Evolutionary conservation across 2,113 vertebrate species (phyloP).

Genomic region (Leucopsar rothschildi): DNA sequence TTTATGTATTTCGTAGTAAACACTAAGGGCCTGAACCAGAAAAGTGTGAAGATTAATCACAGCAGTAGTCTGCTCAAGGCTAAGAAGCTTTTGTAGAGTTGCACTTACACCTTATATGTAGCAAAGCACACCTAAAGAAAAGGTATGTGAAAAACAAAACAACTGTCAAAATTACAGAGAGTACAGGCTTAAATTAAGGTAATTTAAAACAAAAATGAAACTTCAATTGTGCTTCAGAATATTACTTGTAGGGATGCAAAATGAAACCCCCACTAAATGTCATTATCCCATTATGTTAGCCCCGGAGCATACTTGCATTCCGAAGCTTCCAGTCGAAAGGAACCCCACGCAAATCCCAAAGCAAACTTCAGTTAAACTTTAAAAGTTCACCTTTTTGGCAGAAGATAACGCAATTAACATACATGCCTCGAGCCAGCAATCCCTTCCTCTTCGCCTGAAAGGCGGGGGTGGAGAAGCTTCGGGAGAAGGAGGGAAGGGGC

Average conservation of each 20-base stretch:
- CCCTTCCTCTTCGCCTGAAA: neutral
- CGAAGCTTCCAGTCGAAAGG: neutral
- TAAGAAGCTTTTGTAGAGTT: neutral
- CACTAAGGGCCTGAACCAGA: neutral
- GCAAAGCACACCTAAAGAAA: neutral
- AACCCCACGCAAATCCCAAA: neutral
- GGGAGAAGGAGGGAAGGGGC: neutral
- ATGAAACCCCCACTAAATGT: neutral
- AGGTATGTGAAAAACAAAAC: neutral
- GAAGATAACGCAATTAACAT: neutral
- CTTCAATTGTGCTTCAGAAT: neutral
- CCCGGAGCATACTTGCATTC: neutral
- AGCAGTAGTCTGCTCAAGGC: neutral
- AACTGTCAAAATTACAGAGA: neutral
- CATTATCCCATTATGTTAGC: fast-evolving
- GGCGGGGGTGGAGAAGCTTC: no score
- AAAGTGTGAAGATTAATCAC: neutral
- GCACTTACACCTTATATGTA: neutral
- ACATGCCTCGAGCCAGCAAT: neutral
- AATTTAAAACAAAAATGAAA: neutral
- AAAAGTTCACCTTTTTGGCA: neutral
- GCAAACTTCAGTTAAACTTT: neutral
- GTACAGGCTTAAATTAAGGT: neutral
- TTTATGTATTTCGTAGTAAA: neutral
- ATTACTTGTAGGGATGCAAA: neutral